Evolutionary conservation across 2,797 vertebrate species (phyloP).

Genomic region (Falco concolor): DNA sequence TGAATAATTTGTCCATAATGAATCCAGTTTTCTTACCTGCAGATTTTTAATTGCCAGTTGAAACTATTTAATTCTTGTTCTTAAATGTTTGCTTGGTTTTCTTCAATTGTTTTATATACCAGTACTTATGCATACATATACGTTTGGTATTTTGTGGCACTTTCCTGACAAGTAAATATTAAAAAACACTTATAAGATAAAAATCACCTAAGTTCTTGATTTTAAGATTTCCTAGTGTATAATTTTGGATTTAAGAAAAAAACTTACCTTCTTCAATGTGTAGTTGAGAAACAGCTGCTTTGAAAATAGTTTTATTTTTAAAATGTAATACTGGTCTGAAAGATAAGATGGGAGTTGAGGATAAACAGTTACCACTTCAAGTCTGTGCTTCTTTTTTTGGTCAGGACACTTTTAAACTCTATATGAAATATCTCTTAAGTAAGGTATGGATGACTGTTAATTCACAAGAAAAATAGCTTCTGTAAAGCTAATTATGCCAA

Average conservation of each 20-base stretch:
- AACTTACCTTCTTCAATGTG: neutral
- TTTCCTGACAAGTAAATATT: neutral
- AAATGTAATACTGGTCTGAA: neutral
- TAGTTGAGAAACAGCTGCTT: neutral
- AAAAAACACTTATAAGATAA: neutral
- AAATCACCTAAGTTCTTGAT: neutral
- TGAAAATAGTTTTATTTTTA: neutral
- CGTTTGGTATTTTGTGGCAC: neutral
- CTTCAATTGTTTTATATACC: neutral
- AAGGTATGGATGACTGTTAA: neutral
- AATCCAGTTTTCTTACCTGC: neutral
- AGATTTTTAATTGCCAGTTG: neutral
- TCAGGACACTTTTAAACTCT: neutral
- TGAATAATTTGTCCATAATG: neutral
- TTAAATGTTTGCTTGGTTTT: neutral
- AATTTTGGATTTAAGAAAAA: neutral
- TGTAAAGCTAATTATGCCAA: neutral
- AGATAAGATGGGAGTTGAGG: neutral
- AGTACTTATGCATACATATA: neutral
- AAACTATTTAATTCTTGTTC: neutral
- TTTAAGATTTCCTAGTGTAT: neutral
- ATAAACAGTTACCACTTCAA: neutral
- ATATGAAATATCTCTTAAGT: neutral
- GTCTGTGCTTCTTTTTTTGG: neutral
- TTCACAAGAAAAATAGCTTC: neutral